Base-by-base conservation (phyloP, 2,797 vertebrate species). In the Pseudopleuronectes americanus region DNA sequence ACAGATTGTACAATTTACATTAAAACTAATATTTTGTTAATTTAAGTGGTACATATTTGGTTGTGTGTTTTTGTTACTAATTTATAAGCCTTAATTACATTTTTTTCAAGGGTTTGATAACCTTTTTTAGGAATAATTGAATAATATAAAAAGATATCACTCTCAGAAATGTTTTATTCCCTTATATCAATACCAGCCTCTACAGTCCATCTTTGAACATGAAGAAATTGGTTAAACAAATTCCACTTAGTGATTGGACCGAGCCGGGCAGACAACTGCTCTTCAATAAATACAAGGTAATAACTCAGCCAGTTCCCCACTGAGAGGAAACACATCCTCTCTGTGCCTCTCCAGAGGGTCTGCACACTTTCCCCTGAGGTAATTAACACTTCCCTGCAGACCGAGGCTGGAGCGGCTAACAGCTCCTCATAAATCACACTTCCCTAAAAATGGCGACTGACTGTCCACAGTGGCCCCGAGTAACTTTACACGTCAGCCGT, bases 321-420 rank as follows among this genome's bases (percentile, higher is more conserved):
- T 13, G 72, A 80, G 63, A 82, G 66, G 62, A 78, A 76, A 71
- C 21, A 67, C 64, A 47, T 84, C 71, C 77, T 77, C 76, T 24
- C 43, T 68, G 52, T 56, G 58, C 70, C 8, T 61, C 64, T 62
- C 71, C 53, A 5, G 31, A 69, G 73, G 66, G 67, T 48, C 38
- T 61, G 61, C n/a, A 76, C 73, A 72, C 70, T 64, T 69, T 77
- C 74, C 74, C 77, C 64, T 31, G 66, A 57, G 77, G 74, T 84
- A 85, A 88, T 89, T 80, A 89, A 88, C 77, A 86, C 83, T 68
- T 80, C 79, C 67, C 68, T 71, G 53, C 55, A 70, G 73, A 68
- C 60, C 13, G 13, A 56, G 43, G 36, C 55, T 19, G 2, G 10
- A 38, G 26, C 71, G 71, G 76, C 77, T 74, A 84, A 86, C 67